Evolutionary conservation across 2,888 invertebrate genomes (phyloP), one percentile per base, ranked within the genome.

Genomic region (Callimorpha dominula): DNA sequence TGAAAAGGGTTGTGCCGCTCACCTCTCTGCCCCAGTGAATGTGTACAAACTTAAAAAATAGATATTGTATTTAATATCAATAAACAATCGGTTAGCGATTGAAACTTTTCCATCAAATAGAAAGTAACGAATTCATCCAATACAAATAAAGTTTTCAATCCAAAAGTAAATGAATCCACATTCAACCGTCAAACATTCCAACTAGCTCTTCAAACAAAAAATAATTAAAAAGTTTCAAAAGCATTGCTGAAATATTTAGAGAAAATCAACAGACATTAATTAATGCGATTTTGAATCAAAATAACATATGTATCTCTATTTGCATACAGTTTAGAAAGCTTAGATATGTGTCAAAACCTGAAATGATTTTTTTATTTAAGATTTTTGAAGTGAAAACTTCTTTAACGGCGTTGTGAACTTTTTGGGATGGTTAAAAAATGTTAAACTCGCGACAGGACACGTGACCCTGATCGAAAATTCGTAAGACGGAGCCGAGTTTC

Each of bases 191-290:
- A 68, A 60, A 70, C 42, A 64, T 63, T 70, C 42, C 40, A 70
- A 65, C 70, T 62, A 67, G 62, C 62, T 63, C 42, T 71, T 62
- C 66, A 68, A 67, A 67, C 62, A 67, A 65, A 65, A 70, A 64
- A 43, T 54, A 57, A 46, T 70, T 52, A 70, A 70, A 74, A 74
- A 72, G 54, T 74, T 74, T 50, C 40, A 43, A 70, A 65, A 72
- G 65, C 65, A 66, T 65, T 8, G 20, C 11, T 54, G 40, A 42
- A 60, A 66, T 68, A 63, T 52, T 65, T 15, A 62, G 42, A 43
- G 42, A 65, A 77, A 14, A 60, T 57, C 67, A 75, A 66, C 54
- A 43, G n/a, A 67, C 11, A 11, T 64, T n/a, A 3, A 49, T 14
- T 20, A 49, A 20, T 0, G 31, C 20, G 14, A 3, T 31, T 65